Conservation (phyloP, 1,140 invertebrate species). For the Cyclargus thomasi region DNA sequence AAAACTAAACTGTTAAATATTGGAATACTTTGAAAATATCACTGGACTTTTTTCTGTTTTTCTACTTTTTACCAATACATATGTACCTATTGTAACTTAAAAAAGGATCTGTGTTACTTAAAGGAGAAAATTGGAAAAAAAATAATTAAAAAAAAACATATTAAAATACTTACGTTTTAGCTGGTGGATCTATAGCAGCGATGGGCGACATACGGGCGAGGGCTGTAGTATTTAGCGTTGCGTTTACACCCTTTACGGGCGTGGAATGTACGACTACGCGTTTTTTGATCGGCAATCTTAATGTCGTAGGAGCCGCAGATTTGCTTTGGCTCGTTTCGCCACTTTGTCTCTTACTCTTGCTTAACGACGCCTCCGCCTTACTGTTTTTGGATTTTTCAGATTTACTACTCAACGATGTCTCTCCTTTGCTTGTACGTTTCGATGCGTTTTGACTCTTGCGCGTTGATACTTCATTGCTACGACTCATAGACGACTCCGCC, state of each 20-base stretch:
- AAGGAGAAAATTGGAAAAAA: no score
- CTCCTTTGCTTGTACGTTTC: background rate
- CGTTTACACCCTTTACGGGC: slow-evolving; percentile 38
- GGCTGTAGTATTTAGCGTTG: slow-evolving; percentile 36
- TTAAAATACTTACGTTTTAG: slow-evolving; percentile 15
- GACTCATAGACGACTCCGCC: background rate
- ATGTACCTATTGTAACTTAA: no score
- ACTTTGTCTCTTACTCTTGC: slow-evolving; percentile 18
- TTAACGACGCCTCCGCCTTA: slow-evolving; percentile 7
- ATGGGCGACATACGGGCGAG: slow-evolving; percentile 50
- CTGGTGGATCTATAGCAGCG: slow-evolving; percentile 11
- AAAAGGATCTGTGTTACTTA: no score
- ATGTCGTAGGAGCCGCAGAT: background rate
- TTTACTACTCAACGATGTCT: background rate
- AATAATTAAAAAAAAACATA: background rate
- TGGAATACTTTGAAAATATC: no score
- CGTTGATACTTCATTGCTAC: background rate
- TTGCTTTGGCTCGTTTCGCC: background rate
- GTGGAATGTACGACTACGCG: slow-evolving; percentile 48
- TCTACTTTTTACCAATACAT: no score
- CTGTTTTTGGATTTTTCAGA: background rate
- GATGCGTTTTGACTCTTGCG: background rate
- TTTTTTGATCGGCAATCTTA: slow-evolving; percentile 46
- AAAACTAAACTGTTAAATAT: background rate
- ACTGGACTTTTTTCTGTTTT: no score